Percentiles rank a stretch among this genome's conserved stretches.
Conservation (phyloP, 2,113 vertebrate species). For the Upupa epops region DNA sequence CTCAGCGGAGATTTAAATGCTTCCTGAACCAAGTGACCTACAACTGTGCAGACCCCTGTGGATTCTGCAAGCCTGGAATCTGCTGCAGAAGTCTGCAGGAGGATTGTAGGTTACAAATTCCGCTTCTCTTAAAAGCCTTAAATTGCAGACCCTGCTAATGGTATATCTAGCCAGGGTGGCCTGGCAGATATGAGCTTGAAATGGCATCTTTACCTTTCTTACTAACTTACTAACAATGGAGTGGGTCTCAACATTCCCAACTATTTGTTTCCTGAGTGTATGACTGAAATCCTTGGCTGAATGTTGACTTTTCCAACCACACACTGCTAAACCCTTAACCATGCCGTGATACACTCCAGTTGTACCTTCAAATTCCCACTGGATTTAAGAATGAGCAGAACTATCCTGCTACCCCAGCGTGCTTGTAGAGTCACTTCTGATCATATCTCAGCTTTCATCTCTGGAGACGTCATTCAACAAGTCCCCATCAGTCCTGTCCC, state of each 20-base stretch:
- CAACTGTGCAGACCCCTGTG: slow-evolving; percentile 10
- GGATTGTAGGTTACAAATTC: neutral
- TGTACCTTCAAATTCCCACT: neutral
- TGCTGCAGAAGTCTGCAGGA: neutral
- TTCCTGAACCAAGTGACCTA: slow-evolving; percentile 47
- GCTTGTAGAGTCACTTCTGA: neutral
- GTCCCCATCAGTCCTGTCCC: neutral
- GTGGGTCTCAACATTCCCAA: neutral
- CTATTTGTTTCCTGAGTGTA: neutral
- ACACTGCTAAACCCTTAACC: neutral
- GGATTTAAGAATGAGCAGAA: neutral
- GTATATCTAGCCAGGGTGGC: neutral
- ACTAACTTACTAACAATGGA: neutral
- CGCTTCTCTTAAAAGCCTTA: neutral
- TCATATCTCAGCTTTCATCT: neutral
- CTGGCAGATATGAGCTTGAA: neutral
- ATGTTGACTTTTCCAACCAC: neutral
- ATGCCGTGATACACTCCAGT: neutral
- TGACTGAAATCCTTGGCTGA: neutral
- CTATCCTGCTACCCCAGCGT: neutral
- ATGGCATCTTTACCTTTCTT: neutral
- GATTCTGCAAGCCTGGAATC: slow-evolving; percentile 24
- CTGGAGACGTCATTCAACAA: rapidly evolving
- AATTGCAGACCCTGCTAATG: neutral
- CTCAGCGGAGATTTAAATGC: neutral